These are phyloP conservation scores for Agrilus cyanescens DNA, from an alignment of 2,888 invertebrate genomes.

Conservation along the genomic window DNA sequence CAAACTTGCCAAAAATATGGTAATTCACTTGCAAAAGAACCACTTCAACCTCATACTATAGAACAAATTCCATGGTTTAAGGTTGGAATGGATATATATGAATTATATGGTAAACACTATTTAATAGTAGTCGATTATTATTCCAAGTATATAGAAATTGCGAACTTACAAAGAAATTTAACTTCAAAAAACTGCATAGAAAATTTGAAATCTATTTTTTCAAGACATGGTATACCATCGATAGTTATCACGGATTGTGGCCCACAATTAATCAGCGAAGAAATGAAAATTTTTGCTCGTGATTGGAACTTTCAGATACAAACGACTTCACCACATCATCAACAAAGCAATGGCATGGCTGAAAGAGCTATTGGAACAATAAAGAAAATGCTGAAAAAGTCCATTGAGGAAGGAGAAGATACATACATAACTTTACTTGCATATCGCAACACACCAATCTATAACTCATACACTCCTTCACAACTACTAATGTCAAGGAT, in stretches of 20 bases:
- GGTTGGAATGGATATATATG: constrained; percentile 3
- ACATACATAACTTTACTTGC: constrained; percentile 3
- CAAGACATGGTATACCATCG: constrained; percentile 9
- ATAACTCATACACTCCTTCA: constrained; percentile 1
- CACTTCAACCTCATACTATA: constrained; percentile 1
- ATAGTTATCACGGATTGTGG: constrained; percentile 9
- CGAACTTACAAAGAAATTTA: background rate
- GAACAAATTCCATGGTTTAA: constrained; percentile 3
- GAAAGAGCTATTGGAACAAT: constrained; percentile 7
- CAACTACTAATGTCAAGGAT: constrained; percentile 4
- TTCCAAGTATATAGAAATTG: constrained; percentile 2
- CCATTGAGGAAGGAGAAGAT: constrained; percentile 3
- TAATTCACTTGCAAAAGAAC: constrained; percentile 1
- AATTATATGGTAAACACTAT: constrained; percentile 1
- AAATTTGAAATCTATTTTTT: constrained; percentile 5
- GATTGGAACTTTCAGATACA: constrained; percentile 9
- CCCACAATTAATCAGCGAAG: constrained; percentile 8
- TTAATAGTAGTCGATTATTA: constrained; percentile 2
- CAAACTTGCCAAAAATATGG: constrained; percentile 1
- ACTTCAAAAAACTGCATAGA: constrained; percentile 6
- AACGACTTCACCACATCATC: constrained; percentile 7
- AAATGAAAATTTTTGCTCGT: constrained; percentile 7
- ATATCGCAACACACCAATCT: constrained; percentile 4
- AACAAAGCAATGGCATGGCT: constrained; percentile 3
- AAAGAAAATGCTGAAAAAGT: constrained; percentile 5